Evolutionary conservation across 37 sponge, comb jelly and placozoan species (phyloP).

Genomic region (Theonella swinhoei): DNA sequence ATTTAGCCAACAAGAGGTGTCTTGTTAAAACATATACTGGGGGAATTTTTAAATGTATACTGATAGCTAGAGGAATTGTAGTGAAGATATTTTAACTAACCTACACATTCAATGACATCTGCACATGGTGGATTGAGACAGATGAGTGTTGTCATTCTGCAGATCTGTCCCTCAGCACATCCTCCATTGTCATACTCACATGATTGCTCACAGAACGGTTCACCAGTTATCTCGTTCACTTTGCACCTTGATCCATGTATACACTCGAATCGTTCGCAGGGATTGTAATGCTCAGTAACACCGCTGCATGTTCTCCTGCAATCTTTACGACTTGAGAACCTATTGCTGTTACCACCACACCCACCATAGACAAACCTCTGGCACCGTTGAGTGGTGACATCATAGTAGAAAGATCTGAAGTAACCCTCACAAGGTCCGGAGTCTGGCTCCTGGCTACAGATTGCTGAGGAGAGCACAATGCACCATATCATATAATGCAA

Average conservation of each 20-base stretch:
- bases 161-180: conserved; percentile 13
- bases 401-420: neutral
- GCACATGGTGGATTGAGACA: neutral
- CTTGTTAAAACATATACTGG: no score
- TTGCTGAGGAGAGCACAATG: no score
- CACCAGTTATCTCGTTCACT: neutral
- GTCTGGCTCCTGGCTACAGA: neutral
- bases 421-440: neutral
- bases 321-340: neutral
- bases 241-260: neutral
- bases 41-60: no score
- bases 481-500: no score
- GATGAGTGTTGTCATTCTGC: neutral
- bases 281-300: neutral
- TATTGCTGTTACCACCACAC: neutral
- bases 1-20: no score
- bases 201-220: conserved; percentile 34
- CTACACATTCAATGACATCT: neutral
- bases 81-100: no score
- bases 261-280: neutral
- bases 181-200: conserved; percentile 46
- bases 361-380: neutral
- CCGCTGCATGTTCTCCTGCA: neutral
- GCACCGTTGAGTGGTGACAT: neutral
- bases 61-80: no score